Base-by-base conservation (phyloP, 2,888 invertebrate genomes). In the Acanthosepion lycidas region DNA sequence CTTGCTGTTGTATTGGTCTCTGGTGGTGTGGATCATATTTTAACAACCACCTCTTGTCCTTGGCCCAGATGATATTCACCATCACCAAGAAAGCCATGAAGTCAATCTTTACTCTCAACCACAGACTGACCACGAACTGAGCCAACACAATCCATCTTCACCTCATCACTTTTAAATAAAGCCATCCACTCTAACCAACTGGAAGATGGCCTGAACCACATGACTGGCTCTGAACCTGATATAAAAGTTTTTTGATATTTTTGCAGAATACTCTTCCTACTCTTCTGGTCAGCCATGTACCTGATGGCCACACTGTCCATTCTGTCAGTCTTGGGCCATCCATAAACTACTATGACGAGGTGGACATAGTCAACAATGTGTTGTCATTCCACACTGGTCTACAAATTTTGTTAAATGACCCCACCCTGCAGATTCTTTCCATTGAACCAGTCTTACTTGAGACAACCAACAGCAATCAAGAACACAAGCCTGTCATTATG, bases 371-470 rank as follows among this genome's bases (percentile, higher is more conserved):
- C n/a, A 93, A 93, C 28, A 53, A n/a, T 28, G 93, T 93, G 51
- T 20, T 28, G 28, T n/a, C 93, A n/a, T 49, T 28, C 53, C 93
- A 93, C 6, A 0, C 51, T 0, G 93, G 51, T 33, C 53, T 53
- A n/a, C 93, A 53, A n/a, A 93, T 93, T 53, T 23, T 93, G 51
- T 51, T 28, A 23, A 93, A 51, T 20, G 28, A 48, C 26, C 18
- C 51, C 20, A 33, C 33, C 33, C 33, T 1, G 33, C 28, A 93
- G 20, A 49, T 93, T n/a, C 49, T 53, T 26, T 51, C 92, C 49
- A 49, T 93, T 0, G 93, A 93, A 53, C 93, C 93, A n/a, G 93
- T 93, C 49, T 53, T 93, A 18, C 18, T 93, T 23, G 93, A 93
- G 93, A 93, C 51, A n/a, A 53, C 53, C 53, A 15, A n/a, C 12